These are phyloP conservation scores for Zonitis immaculata DNA, from an alignment of 2,888 invertebrate species.

Conservation along the genomic window DNA sequence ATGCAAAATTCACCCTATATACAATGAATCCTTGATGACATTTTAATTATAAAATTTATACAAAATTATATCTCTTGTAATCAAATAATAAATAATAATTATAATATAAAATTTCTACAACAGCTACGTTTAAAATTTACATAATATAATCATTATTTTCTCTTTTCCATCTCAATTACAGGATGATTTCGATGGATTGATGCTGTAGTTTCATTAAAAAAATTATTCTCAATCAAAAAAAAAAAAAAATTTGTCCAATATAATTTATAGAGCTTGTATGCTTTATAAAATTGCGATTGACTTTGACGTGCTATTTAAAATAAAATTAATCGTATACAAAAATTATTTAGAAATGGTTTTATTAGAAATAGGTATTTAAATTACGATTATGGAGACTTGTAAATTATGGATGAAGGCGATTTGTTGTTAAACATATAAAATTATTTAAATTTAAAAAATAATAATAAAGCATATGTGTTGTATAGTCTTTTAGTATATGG, in stretches of 20 bases:
- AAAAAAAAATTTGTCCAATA: slow-evolving; percentile 23
- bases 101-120: background rate
- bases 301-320: slow-evolving; percentile 21
- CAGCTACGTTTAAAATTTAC: background rate
- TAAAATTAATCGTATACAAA: slow-evolving; percentile 18
- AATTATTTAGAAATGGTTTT: slow-evolving; percentile 14
- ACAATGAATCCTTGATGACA: background rate
- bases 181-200: slow-evolving; percentile 32
- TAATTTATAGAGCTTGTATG: slow-evolving; percentile 25
- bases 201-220: slow-evolving; percentile 24
- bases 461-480: slow-evolving; percentile 27
- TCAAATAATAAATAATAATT: too few species aligned
- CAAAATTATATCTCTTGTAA: background rate
- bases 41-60: background rate
- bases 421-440: slow-evolving; percentile 19
- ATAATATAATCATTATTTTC: background rate
- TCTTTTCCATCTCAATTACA: slow-evolving; percentile 21
- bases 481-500: slow-evolving; percentile 31
- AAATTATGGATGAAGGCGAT: slow-evolving; percentile 14
- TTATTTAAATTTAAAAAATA: background rate
- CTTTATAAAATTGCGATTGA: slow-evolving; percentile 21
- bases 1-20: background rate
- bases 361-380: slow-evolving; percentile 20
- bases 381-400: slow-evolving; percentile 18
- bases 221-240: slow-evolving; percentile 5